A percentile compares a stretch with the other conserved stretches of the same genome.
phyloP scores from a whole-genome alignment of 2,113 vertebrate genomes.

The Dryoscopus gambensis region DNA sequence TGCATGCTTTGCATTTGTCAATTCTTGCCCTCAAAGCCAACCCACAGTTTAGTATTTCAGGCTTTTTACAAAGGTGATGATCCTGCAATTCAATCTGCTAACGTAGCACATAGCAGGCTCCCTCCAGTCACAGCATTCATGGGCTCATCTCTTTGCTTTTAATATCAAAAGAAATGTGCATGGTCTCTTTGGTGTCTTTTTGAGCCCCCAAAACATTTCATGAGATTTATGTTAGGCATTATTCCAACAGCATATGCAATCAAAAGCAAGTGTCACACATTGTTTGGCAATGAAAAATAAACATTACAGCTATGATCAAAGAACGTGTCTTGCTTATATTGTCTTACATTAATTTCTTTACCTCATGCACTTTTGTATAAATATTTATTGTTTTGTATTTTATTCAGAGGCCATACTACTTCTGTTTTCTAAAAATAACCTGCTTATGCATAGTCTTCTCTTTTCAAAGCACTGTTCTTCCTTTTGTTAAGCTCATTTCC shows the following conservation, averaged over 20 bases:
- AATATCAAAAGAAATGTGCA: background rate
- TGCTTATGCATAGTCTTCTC: background rate
- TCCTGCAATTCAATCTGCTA: background rate
- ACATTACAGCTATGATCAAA: background rate
- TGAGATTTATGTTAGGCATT: background rate
- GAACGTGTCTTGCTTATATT: background rate
- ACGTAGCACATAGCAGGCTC: background rate
- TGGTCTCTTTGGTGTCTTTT: background rate
- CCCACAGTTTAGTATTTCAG: background rate
- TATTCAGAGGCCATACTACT: background rate
- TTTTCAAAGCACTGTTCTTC: background rate
- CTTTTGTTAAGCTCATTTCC: background rate
- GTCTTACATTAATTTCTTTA: background rate
- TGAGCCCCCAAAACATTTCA: background rate
- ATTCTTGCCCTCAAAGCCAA: background rate
- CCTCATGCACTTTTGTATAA: background rate
- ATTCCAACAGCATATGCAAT: background rate
- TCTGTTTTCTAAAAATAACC: slow-evolving; percentile 18
- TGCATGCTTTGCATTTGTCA: background rate
- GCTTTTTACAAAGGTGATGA: background rate
- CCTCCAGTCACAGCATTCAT: background rate
- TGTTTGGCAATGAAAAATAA: background rate
- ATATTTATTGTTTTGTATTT: background rate
- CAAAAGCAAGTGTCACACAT: background rate
- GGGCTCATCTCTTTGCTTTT: background rate